Evolutionary conservation across 1,140 invertebrate species (phyloP), one percentile per base, ranked within the genome.

Genomic region (Sinella curviseta): DNA sequence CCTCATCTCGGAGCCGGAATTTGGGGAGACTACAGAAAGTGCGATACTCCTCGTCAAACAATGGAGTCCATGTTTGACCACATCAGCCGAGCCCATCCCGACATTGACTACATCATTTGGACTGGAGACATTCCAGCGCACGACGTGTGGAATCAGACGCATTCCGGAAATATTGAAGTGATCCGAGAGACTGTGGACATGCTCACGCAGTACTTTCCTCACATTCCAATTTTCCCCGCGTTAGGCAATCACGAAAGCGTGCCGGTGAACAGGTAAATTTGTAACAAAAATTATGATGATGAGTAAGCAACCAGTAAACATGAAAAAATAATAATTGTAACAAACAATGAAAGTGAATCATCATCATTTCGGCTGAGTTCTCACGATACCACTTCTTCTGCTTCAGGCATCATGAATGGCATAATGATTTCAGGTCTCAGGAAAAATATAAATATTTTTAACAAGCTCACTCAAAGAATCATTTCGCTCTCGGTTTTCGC

Each of bases 81-180:
- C 84, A 97, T 97, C 77, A 90, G 91, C 3, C 91, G 92, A 77
- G 94, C 93, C 20, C 94, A 96, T 88, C 90, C 92, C 31, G 94
- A 96, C 85, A 95, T 98, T 82, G 97, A 99, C 88, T 98, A 97
- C 86, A 97, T 99, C 81, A 87, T 98, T n/a, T 99, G 97, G 95
- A 99, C 97, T 0, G 97, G 97, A 1, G 97, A 99, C 88, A 87
- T 99, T 74, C 97, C 97, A 26, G 94, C 97, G 0, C 97, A 99
- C 85, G 96, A 99, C 86, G 93, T 98, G 0, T 99, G 97, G 97
- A 97, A 98, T 86, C 96, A 99, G 87, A 97, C 96, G 0, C 90
- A 92, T 84, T 91, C 93, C 82, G 94, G 96, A 85, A 97, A 98
- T 86, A 85, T 97, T 1, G 92, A 93, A 84, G 92, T 96, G 36